phyloP scores from a whole-genome alignment of 2,888 invertebrate genomes.

The Chymomyza procnemis region DNA sequence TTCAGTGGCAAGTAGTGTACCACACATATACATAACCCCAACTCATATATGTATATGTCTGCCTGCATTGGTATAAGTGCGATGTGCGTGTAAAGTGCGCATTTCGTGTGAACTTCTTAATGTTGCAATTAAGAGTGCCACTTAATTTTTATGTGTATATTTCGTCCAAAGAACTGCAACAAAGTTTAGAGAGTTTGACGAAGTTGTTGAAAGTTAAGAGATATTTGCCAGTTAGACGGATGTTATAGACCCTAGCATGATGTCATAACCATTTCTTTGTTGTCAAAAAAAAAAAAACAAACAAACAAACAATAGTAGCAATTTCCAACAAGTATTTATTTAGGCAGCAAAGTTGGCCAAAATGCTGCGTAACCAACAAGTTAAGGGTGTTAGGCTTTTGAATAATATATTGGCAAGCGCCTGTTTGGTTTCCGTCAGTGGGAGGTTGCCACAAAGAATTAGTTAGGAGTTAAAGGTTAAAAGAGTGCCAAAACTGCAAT shows the following conservation, averaged over 20 bases:
- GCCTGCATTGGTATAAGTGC: slow-evolving; percentile 3
- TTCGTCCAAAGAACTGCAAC: background rate
- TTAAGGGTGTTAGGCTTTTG: background rate
- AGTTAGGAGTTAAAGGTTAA: too few species aligned
- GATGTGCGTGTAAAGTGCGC: slow-evolving; percentile 21
- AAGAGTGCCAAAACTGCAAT: too few species aligned
- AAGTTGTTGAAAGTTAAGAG: background rate
- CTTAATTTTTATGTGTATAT: slow-evolving; percentile 26
- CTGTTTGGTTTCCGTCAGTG: too few species aligned
- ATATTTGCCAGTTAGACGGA: background rate
- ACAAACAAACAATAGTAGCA: background rate
- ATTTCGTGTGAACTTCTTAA: slow-evolving; percentile 33
- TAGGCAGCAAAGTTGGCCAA: background rate
- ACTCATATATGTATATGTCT: slow-evolving; percentile 1
- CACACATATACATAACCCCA: slow-evolving; percentile 1
- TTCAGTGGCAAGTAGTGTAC: too few species aligned
- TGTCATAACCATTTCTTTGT: background rate
- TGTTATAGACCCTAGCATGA: background rate
- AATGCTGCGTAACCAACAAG: background rate
- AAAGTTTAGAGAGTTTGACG: background rate
- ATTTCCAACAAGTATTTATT: background rate
- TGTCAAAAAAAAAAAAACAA: background rate
- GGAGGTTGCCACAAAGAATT: too few species aligned
- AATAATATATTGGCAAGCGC: too few species aligned
- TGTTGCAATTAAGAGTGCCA: slow-evolving; percentile 31